phyloP scores from a whole-genome alignment of 1,140 invertebrate species.

The Dendroctonus ponderosae region DNA sequence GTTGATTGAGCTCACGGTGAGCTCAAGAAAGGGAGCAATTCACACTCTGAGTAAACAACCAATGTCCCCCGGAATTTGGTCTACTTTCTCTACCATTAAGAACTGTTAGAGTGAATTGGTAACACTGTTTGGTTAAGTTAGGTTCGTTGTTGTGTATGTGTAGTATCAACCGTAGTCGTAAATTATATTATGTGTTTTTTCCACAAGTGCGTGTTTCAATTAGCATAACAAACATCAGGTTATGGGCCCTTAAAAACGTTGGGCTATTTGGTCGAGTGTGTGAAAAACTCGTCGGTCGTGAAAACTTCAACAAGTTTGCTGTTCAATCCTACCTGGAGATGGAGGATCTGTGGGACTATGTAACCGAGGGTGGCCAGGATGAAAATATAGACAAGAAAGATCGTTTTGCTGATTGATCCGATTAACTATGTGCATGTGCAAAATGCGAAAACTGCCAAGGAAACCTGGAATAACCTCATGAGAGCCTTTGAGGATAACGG shows the following conservation, averaged over 20 bases:
- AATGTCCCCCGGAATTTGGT: too few relatives aligned
- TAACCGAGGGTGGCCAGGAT: slow-evolving; percentile 12
- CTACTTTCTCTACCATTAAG: too few relatives aligned
- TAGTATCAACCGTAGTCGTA: too few relatives aligned
- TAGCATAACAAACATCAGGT: slow-evolving; percentile 16
- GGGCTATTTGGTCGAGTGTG: not conserved
- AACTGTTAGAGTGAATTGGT: too few relatives aligned
- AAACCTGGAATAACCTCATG: slow-evolving; percentile 25
- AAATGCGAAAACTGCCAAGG: slow-evolving; percentile 21
- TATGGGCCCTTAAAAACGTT: slow-evolving; percentile 17
- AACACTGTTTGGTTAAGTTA: too few relatives aligned
- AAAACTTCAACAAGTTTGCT: slow-evolving; percentile 27
- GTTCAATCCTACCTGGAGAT: slow-evolving; percentile 18
- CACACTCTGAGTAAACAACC: too few relatives aligned
- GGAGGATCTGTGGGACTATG: slow-evolving; percentile 23
- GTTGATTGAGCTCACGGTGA: too few relatives aligned
- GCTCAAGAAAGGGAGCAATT: too few relatives aligned
- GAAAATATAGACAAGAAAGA: slow-evolving; percentile 28
- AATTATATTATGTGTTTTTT: too few relatives aligned
- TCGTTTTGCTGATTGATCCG: slow-evolving; percentile 28
- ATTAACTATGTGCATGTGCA: slow-evolving; percentile 23
- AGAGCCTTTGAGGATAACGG: slow-evolving; percentile 34
- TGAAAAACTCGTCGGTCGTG: slow-evolving; percentile 24
- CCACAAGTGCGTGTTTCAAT: too few relatives aligned
- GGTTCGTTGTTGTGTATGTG: too few relatives aligned